These are phyloP conservation scores for Numenius phaeopus DNA, from an alignment of 2,797 vertebrate species.

Conservation along the genomic window DNA sequence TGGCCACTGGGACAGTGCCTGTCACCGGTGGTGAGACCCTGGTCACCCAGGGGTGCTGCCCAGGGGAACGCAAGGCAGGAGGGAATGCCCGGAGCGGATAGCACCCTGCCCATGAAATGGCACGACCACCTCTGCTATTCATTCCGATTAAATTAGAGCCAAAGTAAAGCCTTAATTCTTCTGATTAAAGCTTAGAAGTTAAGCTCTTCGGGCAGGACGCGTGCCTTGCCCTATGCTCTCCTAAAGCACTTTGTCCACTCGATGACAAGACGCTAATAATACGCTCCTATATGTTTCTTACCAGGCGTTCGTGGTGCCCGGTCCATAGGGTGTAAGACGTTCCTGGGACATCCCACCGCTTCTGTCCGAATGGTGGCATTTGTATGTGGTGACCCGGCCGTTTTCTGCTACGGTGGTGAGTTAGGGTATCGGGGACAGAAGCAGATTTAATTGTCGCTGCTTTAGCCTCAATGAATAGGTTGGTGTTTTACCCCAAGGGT, in stretches of 20 bases:
- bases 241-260: constrained; percentile 41
- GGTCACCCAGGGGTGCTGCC: background rate
- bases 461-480: background rate
- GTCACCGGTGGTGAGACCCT: background rate
- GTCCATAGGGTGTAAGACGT: accelerated
- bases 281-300: background rate
- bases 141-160: constrained; percentile 59
- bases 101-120: constrained; percentile 29
- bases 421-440: background rate
- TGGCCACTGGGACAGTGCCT: background rate
- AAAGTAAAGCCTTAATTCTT: constrained; percentile 69
- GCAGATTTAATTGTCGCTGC: background rate
- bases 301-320: accelerated
- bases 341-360: background rate
- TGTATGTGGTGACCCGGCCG: background rate
- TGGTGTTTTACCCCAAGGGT: background rate
- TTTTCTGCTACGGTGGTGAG: background rate
- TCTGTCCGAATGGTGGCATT: background rate
- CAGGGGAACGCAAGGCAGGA: background rate
- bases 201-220: constrained; percentile 42
- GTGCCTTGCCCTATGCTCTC: constrained; percentile 32
- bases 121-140: background rate
- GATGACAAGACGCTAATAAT: background rate
- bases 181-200: constrained; percentile 70
- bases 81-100: background rate